These are phyloP conservation scores for Petroica traversi DNA, from an alignment of 2,113 vertebrate species.

Conservation along the genomic window DNA sequence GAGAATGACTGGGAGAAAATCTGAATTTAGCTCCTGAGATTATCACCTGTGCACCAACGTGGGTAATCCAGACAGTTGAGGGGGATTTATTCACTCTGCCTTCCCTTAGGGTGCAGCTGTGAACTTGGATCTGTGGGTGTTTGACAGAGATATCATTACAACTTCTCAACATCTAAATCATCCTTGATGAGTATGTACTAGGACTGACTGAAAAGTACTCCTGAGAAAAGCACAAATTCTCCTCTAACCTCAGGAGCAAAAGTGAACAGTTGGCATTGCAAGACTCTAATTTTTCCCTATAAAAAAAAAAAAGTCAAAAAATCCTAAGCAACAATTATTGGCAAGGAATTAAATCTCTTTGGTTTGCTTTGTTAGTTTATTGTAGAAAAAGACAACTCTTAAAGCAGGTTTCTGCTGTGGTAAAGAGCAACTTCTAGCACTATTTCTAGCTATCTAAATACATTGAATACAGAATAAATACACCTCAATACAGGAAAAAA, in stretches of 20 bases:
- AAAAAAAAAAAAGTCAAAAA: background rate
- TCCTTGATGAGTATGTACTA: constrained; percentile 74
- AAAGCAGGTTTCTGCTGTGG: background rate
- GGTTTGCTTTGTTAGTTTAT: background rate
- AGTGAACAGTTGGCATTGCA: constrained; percentile 62
- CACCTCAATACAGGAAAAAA: background rate
- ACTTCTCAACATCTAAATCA: constrained; percentile 68
- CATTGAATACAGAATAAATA: background rate
- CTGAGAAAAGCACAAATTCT: constrained; percentile 72
- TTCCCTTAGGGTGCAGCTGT: constrained; percentile 24
- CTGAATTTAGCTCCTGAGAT: background rate
- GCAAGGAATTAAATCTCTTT: background rate
- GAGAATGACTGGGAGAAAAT: background rate
- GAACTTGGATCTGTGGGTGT: constrained; percentile 27
- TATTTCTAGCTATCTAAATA: background rate
- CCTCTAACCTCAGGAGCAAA: constrained; percentile 78
- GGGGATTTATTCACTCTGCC: constrained; percentile 31
- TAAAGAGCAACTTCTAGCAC: background rate
- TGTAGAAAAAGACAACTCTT: background rate
- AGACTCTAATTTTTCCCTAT: background rate
- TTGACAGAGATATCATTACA: constrained; percentile 63
- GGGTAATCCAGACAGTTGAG: constrained; percentile 4
- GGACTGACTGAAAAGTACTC: constrained; percentile 72
- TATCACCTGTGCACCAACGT: background rate
- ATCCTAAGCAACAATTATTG: background rate